Base-by-base conservation (phyloP, 2,888 invertebrate species). In the Drosophila algonquin region DNA sequence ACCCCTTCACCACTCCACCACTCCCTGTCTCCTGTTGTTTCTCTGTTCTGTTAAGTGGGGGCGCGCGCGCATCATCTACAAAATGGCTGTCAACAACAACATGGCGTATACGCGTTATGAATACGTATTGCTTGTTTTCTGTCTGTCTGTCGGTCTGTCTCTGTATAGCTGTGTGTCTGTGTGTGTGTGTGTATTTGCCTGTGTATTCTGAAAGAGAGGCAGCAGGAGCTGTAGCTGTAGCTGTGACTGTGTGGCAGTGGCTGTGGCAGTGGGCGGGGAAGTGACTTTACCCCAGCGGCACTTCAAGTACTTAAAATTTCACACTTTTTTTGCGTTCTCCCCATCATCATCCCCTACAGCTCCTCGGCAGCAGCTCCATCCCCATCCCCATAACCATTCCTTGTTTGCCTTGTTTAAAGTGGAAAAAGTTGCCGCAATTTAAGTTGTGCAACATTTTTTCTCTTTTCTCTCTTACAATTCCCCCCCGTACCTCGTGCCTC, bases 11-110 rank as follows among this genome's bases (percentile, higher is more conserved):
- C 21, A 21, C 21, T 21, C 32, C 12, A 27, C 27, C 6, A 2
- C 40, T 14, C 6, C 12, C 40, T 40, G 14, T 12, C 40, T 40
- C 14, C n/a, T 40, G 40, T 40, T 40, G 40, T 40, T 40, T 40
- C 40, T 40, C 40, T n/a, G 14, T 7, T 40, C 81, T 70, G 80
- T 76, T 73, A 81, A 81, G 84, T 79, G 76, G 71, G 68, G 61
- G 53, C 57, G 52, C 74, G 79, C 82, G 81, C 83, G 79, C 87
- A 80, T 59, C 82, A 80, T 81, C 81, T 85, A 86, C 84, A 85
- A 85, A 86, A 85, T 88, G 85, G 85, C 88, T 85, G 85, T 88
- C 85, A 88, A 85, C 85, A 87, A 86, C 87, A 81, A 82, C 83
- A 84, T 83, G 83, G 87, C 81, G 83, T 87, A 87, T 84, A 87